Conservation (phyloP, 2,113 vertebrate species). For the Callospermophilus lateralis region DNA sequence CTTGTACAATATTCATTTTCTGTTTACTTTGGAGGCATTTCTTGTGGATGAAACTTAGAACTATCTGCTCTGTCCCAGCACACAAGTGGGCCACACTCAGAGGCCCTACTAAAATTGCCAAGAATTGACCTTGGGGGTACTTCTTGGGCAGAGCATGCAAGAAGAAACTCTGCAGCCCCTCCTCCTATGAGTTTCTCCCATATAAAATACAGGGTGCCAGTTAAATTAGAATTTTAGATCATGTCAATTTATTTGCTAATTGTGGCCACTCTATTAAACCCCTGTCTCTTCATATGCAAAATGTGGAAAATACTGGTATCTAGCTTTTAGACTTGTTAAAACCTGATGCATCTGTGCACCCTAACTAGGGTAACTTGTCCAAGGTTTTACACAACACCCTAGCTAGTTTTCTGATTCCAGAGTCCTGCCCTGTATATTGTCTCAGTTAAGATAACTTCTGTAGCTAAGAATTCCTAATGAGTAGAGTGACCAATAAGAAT, state of each 20-base stretch:
- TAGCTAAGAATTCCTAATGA: not conserved
- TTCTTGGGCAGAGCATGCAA: not conserved
- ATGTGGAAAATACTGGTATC: not conserved
- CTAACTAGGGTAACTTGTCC: not conserved
- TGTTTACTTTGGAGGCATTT: slow-evolving; percentile 50
- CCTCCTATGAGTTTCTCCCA: not conserved
- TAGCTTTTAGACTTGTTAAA: not conserved
- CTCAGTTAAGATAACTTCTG: not conserved
- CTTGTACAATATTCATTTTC: slow-evolving; percentile 1
- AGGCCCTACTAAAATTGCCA: rapidly evolving
- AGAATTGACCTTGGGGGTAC: not conserved
- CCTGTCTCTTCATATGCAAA: not conserved
- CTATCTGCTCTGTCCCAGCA: not conserved
- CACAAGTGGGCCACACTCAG: too few relatives aligned
- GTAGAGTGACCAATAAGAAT: not conserved
- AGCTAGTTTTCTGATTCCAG: not conserved
- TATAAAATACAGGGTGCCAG: not conserved
- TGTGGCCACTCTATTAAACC: not conserved
- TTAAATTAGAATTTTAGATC: not conserved
- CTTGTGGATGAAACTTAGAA: not conserved
- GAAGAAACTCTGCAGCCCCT: not conserved
- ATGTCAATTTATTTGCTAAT: not conserved
- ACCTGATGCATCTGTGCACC: not conserved
- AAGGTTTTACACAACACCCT: not conserved
- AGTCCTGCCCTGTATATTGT: not conserved